Percentiles rank a stretch among this genome's conserved stretches.
phyloP scores from a whole-genome alignment of 1,140 invertebrate genomes.

The Contarinia nasturtii region DNA sequence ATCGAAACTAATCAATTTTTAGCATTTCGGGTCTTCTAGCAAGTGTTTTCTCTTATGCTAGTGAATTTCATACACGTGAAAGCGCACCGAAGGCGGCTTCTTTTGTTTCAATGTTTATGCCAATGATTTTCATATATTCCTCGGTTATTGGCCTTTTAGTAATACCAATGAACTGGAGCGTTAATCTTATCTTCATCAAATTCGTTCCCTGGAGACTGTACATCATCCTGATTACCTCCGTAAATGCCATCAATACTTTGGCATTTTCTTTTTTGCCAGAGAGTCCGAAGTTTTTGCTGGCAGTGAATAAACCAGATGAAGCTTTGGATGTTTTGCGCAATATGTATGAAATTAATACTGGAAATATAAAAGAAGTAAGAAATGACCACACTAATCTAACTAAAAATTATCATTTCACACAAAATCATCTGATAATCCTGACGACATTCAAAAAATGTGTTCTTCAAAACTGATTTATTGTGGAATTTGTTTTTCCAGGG shows the following conservation, averaged over 20 bases:
- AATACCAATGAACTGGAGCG: constrained; percentile 30
- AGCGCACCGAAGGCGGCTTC: constrained; percentile 25
- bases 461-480: neutral
- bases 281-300: constrained; percentile 55
- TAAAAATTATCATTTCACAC: neutral
- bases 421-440: no score
- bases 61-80: constrained; percentile 38
- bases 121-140: constrained; percentile 39
- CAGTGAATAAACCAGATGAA: constrained; percentile 35
- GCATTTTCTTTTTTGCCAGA: constrained; percentile 40
- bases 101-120: constrained; percentile 43
- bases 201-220: constrained; percentile 45
- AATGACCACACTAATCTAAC: neutral
- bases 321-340: constrained; percentile 34
- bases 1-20: no score
- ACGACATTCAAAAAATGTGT: neutral
- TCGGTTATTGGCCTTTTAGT: constrained; percentile 42
- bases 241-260: constrained; percentile 29
- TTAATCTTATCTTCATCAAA: constrained; percentile 23
- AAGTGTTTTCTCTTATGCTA: constrained; percentile 41
- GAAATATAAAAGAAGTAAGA: constrained; percentile 10
- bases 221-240: constrained; percentile 31
- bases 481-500: constrained; percentile 1
- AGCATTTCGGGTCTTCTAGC: constrained; percentile 42
- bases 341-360: constrained; percentile 40